phyloP scores from a whole-genome alignment of 1,140 invertebrate genomes.

The Listronotus bonariensis region DNA sequence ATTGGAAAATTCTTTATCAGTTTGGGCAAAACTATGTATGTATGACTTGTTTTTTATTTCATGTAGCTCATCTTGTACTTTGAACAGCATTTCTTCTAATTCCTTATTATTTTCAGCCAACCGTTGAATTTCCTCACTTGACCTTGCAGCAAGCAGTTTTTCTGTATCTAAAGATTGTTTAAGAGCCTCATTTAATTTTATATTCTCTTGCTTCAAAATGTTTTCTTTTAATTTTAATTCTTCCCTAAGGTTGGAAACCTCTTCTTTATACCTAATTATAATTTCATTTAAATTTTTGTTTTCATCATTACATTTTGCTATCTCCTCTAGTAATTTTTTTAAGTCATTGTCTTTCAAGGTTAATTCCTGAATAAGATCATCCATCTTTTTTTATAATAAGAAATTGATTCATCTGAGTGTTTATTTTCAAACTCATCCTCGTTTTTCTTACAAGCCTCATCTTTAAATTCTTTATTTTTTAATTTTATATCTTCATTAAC shows the following conservation, averaged over 20 bases:
- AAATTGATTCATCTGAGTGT: neutral
- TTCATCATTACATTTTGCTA: constrained; percentile 1
- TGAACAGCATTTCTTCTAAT: constrained; percentile 29
- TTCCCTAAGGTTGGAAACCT: neutral
- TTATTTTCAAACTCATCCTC: constrained; percentile 14
- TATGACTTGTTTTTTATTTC: constrained; percentile 14
- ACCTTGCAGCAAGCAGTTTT: constrained; percentile 44
- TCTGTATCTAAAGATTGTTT: constrained; percentile 39
- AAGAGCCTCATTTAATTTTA: constrained; percentile 15
- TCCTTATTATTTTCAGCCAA: constrained; percentile 44
- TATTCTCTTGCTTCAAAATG: neutral
- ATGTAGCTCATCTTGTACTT: constrained; percentile 36
- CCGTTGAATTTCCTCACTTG: constrained; percentile 47
- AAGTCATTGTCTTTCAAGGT: neutral
- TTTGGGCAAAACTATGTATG: constrained; percentile 30
- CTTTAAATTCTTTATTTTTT: constrained; percentile 28
- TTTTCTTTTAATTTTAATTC: neutral
- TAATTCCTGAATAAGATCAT: neutral
- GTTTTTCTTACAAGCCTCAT: too few relatives aligned
- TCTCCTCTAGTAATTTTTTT: constrained; percentile 1
- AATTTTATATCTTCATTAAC: too few relatives aligned
- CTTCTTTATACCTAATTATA: too few relatives aligned
- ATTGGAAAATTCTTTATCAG: constrained; percentile 21
- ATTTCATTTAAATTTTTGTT: too few relatives aligned
- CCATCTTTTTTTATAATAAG: neutral